These are phyloP conservation scores for Corticium candelabrum DNA, from an alignment of 37 sponge, comb jelly and placozoan genomes.

Conservation along the genomic window DNA sequence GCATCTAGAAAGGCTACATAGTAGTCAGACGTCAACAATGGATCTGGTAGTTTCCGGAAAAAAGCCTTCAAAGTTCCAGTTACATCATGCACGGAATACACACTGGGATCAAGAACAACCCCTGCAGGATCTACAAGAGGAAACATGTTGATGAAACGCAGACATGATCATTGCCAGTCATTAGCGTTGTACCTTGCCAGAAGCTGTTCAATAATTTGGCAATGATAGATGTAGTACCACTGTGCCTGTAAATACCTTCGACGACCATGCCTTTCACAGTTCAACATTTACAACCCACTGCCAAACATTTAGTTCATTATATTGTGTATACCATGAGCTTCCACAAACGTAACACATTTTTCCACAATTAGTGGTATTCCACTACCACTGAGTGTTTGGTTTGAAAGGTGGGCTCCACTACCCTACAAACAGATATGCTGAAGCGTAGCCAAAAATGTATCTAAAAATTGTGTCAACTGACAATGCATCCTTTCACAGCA, in stretches of 20 bases:
- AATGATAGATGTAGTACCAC: conserved; percentile 52
- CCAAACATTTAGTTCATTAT: background rate
- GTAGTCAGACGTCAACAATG: conserved; percentile 60
- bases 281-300: background rate
- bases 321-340: conserved; percentile 34
- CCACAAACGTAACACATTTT: conserved; percentile 85
- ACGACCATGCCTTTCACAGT: conserved; percentile 27
- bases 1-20: conserved; percentile 38
- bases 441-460: too few species aligned
- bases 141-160: too few species aligned
- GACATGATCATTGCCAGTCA: too few species aligned
- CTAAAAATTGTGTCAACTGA: too few species aligned
- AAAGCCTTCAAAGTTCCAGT: conserved; percentile 68
- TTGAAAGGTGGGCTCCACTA: background rate
- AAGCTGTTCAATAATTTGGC: conserved; percentile 46
- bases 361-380: conserved; percentile 65
- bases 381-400: conserved; percentile 27
- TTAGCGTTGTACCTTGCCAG: conserved; percentile 54
- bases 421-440: background rate
- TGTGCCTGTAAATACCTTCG: conserved; percentile 72
- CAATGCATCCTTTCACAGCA: background rate
- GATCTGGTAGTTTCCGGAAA: conserved; percentile 64
- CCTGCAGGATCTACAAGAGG: conserved; percentile 42
- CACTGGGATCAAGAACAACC: conserved; percentile 55
- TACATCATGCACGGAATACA: conserved; percentile 76